Base-by-base conservation (phyloP, 2,888 invertebrate genomes). In the Apamea crenata region DNA sequence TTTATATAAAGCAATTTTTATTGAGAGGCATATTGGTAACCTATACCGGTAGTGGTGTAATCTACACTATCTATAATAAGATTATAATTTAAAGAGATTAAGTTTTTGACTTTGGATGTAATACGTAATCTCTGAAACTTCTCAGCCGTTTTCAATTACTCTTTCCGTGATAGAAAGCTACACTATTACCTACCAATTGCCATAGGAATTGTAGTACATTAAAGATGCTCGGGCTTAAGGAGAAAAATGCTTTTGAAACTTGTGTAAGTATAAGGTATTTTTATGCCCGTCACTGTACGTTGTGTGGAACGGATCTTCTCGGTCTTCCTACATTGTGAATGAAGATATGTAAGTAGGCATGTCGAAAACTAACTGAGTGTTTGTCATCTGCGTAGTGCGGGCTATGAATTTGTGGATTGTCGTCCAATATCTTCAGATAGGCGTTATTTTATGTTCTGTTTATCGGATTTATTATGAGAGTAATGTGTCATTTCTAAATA, bases 401-500 rank as follows among this genome's bases (percentile, higher is more conserved):
- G 78, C 70, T 73, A 87, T 85, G 72, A 69, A 80, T 85, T 87
- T 75, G 68, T 78, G 83, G 85, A 87, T 85, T 78, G 73, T 36
- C 50, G 32, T 75, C 40, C 25, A 40, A 36, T 71, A 73, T 69
- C 65, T 66, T 73, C 66, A 63, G 32, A 53, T n/a, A 16, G 18
- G 59, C 16, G 5, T 80, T 44, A 61, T 61, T 78, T 87, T 76
- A 81, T 85, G 70, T 70, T 70, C 40, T 76, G 50, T 80, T 78
- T 82, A 73, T 67, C 8, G 44, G 44, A 68, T 81, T 81, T 36
- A 44, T 36, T 25, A 18, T 21, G 68, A 74, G 63, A 69, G 47
- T 74, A 56, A 68, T 47, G 8, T 29, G 21, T 25, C 53, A 78
- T 18, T 44, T 68, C 18, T n/a, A 21, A 50, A 50, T 50, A 50